Conservation (phyloP, 2,797 vertebrate species). For the Poecilia gillii region DNA sequence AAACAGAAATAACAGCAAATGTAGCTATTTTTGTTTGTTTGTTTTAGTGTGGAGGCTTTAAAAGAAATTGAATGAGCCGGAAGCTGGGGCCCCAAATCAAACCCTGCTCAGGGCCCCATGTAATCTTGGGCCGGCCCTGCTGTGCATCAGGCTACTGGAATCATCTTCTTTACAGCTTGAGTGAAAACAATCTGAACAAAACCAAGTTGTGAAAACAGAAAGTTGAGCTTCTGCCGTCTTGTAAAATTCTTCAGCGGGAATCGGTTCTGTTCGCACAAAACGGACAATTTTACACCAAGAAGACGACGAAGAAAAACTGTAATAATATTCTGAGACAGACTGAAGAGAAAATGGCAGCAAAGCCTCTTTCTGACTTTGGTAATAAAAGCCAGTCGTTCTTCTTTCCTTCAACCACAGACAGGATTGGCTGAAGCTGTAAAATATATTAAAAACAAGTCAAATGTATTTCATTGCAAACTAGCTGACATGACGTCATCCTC, state of each 20-base stretch:
- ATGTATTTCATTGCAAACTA: slow-evolving; percentile 47
- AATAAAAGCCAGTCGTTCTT: slow-evolving; percentile 42
- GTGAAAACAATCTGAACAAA: background rate
- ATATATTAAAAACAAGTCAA: slow-evolving; percentile 66
- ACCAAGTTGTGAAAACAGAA: background rate
- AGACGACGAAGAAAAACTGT: background rate
- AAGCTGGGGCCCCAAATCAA: background rate
- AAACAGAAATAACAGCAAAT: no score
- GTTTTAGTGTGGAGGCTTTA: background rate
- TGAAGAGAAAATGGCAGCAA: slow-evolving; percentile 29
- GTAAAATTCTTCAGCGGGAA: background rate
- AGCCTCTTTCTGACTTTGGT: slow-evolving; percentile 21
- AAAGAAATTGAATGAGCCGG: background rate
- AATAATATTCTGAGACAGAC: slow-evolving; percentile 24
- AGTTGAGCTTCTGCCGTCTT: background rate
- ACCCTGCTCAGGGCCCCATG: background rate
- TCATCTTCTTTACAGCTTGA: background rate
- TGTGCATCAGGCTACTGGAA: background rate
- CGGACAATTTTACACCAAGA: background rate
- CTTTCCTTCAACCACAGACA: background rate
- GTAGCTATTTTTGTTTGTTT: background rate
- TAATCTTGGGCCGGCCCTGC: background rate
- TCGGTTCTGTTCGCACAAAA: background rate
- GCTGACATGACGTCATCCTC: slow-evolving; percentile 59
- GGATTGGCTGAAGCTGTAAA: slow-evolving; percentile 43